Base-by-base conservation (phyloP, 2,797 vertebrate genomes). In the Labeo calbasu region DNA sequence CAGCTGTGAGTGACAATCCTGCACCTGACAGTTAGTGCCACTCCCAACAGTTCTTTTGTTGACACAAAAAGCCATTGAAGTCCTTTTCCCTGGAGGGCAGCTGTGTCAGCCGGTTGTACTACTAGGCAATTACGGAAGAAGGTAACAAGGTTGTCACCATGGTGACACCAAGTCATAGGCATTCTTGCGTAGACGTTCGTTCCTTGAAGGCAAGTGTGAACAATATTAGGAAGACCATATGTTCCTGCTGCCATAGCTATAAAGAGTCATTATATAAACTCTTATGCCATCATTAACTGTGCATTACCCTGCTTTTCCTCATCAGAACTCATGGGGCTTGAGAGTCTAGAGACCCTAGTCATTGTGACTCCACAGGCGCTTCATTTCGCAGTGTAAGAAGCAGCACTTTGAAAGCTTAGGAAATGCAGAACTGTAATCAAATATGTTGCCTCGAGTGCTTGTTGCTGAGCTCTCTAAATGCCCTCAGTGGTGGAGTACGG, bases 1-100 rank as follows among this genome's bases (percentile, higher is more conserved):
- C 98, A 99, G 90, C 90, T 99, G 98, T 99, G 89, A 98, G 97
- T 92, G 28, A 77, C 57, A 61, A 7, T 23, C 21, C 46, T 48
- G 50, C 36, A 21, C 12, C 57, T 63, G 71, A 75, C 81, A 68
- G 71, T 66, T 75, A 19, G 10, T 19, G 21, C 28, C 48, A 65
- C 70, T 68, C 11, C n/a, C 1, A 2, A 9, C 4, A 36, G 25
- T 0, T 82, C 28, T 53, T 65, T 23, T 40, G 55, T 36, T 65
- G 21, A 51, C 14, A 48, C 32, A 5, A 65, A 40, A 77, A 57
- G 61, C 11, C 61, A n/a, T 53, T 53, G 46, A 40, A 53, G 5
- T 15, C 1, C 8, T 53, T 82, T n/a, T 75, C 21, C 21, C 8
- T 63, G 1, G 48, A 82, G 46, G 61, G 53, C n/a, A 25, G n/a